Evolutionary conservation across 2,888 invertebrate species (phyloP).

Genomic region (Acrobasis suavella): DNA sequence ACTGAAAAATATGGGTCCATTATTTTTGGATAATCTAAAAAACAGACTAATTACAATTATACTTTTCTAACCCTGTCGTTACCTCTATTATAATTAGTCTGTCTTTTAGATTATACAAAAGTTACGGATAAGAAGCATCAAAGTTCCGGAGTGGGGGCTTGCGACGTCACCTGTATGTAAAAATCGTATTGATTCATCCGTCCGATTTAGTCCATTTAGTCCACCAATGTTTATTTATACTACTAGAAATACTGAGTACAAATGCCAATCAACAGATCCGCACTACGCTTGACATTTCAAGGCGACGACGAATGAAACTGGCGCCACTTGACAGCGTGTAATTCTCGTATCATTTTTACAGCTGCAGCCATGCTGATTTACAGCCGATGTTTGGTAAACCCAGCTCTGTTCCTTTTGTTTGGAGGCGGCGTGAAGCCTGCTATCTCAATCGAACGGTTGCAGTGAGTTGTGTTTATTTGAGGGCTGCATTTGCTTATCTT

Average conservation of each 20-base stretch:
- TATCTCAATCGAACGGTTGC: slow-evolving; percentile 20
- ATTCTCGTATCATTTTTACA: slow-evolving; percentile 70
- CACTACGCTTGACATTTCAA: slow-evolving; percentile 64
- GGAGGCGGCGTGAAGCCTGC: slow-evolving; percentile 15
- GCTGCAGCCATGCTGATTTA: slow-evolving; percentile 51
- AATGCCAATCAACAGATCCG: background rate
- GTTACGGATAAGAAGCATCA: no score
- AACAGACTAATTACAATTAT: no score
- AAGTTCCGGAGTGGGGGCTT: no score
- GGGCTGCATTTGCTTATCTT: slow-evolving; percentile 19
- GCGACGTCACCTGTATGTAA: no score
- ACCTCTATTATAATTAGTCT: no score
- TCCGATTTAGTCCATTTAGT: no score
- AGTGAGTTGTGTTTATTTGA: slow-evolving; percentile 19
- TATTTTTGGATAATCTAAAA: no score
- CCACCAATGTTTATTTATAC: background rate
- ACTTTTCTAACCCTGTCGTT: no score
- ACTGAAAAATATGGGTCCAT: no score
- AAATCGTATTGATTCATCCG: no score
- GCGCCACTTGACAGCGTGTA: slow-evolving; percentile 46
- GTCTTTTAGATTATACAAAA: no score
- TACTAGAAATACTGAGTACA: background rate
- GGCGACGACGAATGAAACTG: slow-evolving; percentile 46
- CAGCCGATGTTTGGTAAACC: slow-evolving; percentile 27
- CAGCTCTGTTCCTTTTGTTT: slow-evolving; percentile 21